A percentile compares a stretch with the other conserved stretches of the same genome.
These are phyloP conservation scores for Scelioninae gen. 2 DNA, from an alignment of 2,888 invertebrate species.

Conservation along the genomic window DNA sequence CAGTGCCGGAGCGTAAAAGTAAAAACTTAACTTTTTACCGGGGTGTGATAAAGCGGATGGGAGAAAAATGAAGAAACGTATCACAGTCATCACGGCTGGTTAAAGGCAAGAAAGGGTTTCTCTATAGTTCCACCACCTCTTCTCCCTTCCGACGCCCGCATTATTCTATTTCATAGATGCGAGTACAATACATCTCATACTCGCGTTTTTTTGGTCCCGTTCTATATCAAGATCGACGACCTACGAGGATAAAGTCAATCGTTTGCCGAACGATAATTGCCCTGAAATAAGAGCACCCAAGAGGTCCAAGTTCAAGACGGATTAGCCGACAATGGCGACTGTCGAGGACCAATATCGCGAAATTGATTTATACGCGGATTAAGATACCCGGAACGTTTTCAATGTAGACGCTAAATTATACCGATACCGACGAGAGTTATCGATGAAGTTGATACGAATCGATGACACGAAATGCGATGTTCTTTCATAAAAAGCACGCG, in stretches of 20 bases:
- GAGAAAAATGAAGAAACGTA: conserved; percentile 42
- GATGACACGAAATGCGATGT: background rate
- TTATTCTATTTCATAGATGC: conserved; percentile 21
- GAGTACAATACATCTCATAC: conserved; percentile 10
- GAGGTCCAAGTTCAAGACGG: conserved; percentile 35
- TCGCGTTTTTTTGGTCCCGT: conserved; percentile 5
- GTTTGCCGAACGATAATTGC: conserved; percentile 48
- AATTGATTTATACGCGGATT: conserved; percentile 37
- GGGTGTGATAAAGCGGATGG: conserved; percentile 30
- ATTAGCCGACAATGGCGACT: conserved; percentile 36
- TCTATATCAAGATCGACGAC: conserved; percentile 48
- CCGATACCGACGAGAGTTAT: conserved; percentile 6
- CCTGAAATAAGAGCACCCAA: conserved; percentile 30
- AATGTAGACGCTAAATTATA: conserved; percentile 25
- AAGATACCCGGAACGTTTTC: conserved; percentile 24
- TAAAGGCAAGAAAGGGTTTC: conserved; percentile 29
- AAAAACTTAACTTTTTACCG: conserved; percentile 30
- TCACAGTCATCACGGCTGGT: conserved; percentile 22
- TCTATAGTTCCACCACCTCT: conserved; percentile 25
- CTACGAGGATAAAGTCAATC: conserved; percentile 31
- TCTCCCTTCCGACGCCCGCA: conserved; percentile 21
- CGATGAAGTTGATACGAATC: conserved; percentile 13
- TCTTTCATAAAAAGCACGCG: background rate
- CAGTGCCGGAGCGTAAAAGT: conserved; percentile 34
- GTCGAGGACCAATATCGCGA: conserved; percentile 29